These are phyloP conservation scores for Callimorpha dominula DNA, from an alignment of 2,888 invertebrate species.

Conservation along the genomic window DNA sequence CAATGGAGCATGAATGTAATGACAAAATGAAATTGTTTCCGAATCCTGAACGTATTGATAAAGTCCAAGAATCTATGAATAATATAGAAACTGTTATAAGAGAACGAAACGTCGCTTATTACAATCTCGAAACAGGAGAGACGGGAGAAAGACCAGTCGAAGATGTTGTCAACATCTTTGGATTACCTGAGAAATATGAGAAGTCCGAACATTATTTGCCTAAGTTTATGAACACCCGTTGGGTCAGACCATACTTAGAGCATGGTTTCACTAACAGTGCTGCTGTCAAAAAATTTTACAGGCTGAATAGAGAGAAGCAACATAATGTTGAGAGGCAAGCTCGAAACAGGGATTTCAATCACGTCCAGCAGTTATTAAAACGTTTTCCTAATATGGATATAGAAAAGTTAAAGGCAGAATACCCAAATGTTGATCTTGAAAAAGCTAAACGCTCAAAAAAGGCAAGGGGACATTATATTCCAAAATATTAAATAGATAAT, in stretches of 20 bases:
- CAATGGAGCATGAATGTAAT: slow-evolving; percentile 96
- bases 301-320: slow-evolving; percentile 89
- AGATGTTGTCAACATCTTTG: slow-evolving; percentile 87
- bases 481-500: slow-evolving; percentile 68
- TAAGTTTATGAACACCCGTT: slow-evolving; percentile 88
- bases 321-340: slow-evolving; percentile 86
- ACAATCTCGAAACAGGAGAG: slow-evolving; percentile 95
- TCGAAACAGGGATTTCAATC: slow-evolving; percentile 88
- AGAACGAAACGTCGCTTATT: slow-evolving; percentile 97
- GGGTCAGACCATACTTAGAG: slow-evolving; percentile 87
- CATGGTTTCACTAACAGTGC: slow-evolving; percentile 82
- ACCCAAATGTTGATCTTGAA: slow-evolving; percentile 92
- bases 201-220: slow-evolving; percentile 89
- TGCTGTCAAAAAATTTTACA: slow-evolving; percentile 87
- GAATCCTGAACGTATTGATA: slow-evolving; percentile 97
- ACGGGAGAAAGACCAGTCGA: slow-evolving; percentile 92
- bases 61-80: slow-evolving; percentile 97
- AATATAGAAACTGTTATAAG: slow-evolving; percentile 96
- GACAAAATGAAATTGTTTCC: slow-evolving; percentile 91
- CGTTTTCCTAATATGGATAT: slow-evolving; percentile 92
- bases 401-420: slow-evolving; percentile 89
- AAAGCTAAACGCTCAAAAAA: slow-evolving; percentile 86
- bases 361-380: slow-evolving; percentile 90
- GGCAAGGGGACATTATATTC: slow-evolving; percentile 88
- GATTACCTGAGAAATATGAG: slow-evolving; percentile 86